Evolutionary conservation across 2,113 vertebrate genomes (phyloP).

Genomic region (Sisor rabdophorus): DNA sequence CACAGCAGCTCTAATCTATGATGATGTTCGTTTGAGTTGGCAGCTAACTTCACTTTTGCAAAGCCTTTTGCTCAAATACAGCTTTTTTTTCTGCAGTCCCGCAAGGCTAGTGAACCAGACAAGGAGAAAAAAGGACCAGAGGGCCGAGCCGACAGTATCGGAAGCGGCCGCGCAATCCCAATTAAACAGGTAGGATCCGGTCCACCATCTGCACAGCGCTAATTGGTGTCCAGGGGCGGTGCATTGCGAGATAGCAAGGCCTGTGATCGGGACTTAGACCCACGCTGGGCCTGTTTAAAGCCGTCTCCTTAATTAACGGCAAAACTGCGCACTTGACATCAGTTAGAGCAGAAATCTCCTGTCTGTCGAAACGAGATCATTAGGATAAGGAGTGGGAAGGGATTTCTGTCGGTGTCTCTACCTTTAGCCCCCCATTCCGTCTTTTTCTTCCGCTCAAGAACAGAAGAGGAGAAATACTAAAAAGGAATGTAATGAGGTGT

Average conservation of each 20-base stretch:
- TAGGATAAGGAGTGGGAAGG: constrained; percentile 85
- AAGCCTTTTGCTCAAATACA: constrained; percentile 21
- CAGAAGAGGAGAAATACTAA: constrained; percentile 21
- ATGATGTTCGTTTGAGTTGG: constrained; percentile 25
- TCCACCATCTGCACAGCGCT: constrained; percentile 45
- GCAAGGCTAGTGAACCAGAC: constrained; percentile 94
- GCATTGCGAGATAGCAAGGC: constrained; percentile 28
- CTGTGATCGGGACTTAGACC: constrained; percentile 52
- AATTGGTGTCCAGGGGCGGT: constrained; percentile 56
- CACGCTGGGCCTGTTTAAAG: constrained; percentile 69
- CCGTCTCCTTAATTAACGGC: constrained; percentile 79
- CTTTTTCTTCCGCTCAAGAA: constrained; percentile 38
- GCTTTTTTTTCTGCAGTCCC: constrained; percentile 76
- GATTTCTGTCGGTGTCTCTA: constrained; percentile 43
- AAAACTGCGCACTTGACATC: constrained; percentile 97
- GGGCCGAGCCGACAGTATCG: constrained; percentile 93
- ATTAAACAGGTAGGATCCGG: constrained; percentile 90
- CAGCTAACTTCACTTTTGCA: background rate
- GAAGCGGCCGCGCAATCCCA: constrained; percentile 95
- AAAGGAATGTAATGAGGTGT: constrained; percentile 81
- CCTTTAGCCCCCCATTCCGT: constrained; percentile 1
- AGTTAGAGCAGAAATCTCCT: constrained; percentile 87
- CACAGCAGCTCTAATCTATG: constrained; percentile 18
- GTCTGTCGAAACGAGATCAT: constrained; percentile 89
- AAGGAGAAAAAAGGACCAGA: constrained; percentile 98